Conservation (phyloP, 92 coral and sea anemone genomes). For the Pocillopora meandrina region DNA sequence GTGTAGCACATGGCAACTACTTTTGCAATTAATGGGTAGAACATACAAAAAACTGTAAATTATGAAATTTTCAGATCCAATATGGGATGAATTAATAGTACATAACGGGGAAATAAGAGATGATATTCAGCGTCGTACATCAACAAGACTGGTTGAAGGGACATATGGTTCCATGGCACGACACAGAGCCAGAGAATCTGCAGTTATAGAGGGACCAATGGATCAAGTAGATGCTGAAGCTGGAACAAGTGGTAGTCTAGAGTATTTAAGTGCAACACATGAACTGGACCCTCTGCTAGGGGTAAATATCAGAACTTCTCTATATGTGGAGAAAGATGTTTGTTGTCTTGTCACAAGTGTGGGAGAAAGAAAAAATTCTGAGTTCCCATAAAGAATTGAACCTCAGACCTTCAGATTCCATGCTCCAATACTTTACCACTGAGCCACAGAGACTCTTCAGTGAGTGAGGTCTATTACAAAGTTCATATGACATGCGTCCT, state of each 20-base stretch:
- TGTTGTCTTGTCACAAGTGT: not conserved
- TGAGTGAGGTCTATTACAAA: too few species aligned
- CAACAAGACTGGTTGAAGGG: constrained; percentile 9
- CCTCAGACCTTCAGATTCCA: too few species aligned
- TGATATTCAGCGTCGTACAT: constrained; percentile 11
- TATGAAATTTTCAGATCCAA: constrained; percentile 24
- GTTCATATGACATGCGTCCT: too few species aligned
- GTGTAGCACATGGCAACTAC: too few species aligned
- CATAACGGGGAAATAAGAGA: constrained; percentile 39
- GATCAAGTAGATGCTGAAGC: constrained; percentile 40
- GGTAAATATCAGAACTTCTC: constrained; percentile 1
- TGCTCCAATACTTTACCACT: too few species aligned
- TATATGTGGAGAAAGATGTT: not conserved
- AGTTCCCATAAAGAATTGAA: too few species aligned
- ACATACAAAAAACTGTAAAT: not conserved
- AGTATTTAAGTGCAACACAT: constrained; percentile 9
- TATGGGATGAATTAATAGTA: constrained; percentile 50
- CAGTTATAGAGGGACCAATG: not conserved
- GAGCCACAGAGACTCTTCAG: too few species aligned
- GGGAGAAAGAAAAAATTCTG: too few species aligned
- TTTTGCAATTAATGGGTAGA: not conserved
- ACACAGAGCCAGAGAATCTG: constrained; percentile 3
- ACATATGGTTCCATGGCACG: constrained; percentile 47
- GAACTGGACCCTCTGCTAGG: constrained; percentile 10
- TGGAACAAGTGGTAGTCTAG: constrained; percentile 13